Conservation (phyloP, 2,797 vertebrate species). For the Acestrorhynchus altus region DNA sequence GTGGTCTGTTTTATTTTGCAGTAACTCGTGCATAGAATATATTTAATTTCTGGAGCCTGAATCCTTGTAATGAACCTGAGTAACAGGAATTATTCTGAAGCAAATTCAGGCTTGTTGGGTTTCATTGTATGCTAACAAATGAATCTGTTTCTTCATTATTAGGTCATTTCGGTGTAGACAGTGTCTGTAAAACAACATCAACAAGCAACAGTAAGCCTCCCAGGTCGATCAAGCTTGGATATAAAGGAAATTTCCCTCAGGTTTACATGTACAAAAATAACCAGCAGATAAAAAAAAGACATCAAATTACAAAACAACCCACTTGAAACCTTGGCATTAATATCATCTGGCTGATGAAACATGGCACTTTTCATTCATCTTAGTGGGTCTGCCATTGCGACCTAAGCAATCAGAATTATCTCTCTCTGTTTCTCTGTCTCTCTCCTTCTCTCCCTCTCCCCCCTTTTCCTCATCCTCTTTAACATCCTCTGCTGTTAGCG, state of each 20-base stretch:
- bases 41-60: conserved; percentile 19
- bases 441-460: conserved; percentile 64
- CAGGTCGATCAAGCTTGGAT: conserved; percentile 78
- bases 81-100: conserved; percentile 18
- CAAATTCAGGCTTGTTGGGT: conserved; percentile 22
- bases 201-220: conserved; percentile 64
- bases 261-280: conserved; percentile 74
- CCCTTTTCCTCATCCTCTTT: conserved; percentile 65
- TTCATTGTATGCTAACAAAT: background rate
- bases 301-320: conserved; percentile 67
- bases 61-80: conserved; percentile 19
- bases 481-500: conserved; percentile 69
- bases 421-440: conserved; percentile 65
- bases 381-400: conserved; percentile 72
- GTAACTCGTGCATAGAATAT: conserved; percentile 15
- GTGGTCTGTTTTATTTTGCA: background rate
- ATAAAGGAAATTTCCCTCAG: conserved; percentile 74
- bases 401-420: conserved; percentile 74
- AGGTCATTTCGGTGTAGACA: conserved; percentile 32
- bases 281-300: conserved; percentile 39
- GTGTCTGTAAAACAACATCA: conserved; percentile 26
- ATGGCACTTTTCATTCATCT: conserved; percentile 76
- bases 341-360: conserved; percentile 78
- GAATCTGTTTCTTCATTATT: conserved; percentile 16
- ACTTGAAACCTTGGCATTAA: conserved; percentile 70